Base-by-base conservation (phyloP, 2,113 vertebrate genomes). In the Pardalotus punctatus region DNA sequence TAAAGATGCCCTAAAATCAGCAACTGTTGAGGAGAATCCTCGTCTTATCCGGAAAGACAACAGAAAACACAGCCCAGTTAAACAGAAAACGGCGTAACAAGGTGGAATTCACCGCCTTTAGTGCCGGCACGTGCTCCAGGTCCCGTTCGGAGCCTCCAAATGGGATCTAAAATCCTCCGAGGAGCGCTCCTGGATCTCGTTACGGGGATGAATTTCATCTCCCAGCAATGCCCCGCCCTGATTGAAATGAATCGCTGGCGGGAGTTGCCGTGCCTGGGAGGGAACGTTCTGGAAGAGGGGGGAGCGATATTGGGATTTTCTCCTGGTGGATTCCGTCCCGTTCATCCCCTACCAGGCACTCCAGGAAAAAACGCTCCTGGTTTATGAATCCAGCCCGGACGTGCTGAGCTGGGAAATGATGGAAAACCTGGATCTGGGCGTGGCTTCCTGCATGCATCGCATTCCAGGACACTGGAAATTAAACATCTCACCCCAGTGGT, bases 171-270 rank as follows among this genome's bases (percentile, higher is more conserved):
- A 76, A 89, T 53, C 62, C 74, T 91, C 76, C 31, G 24, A 93
- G 84, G 77, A 81, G 25, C 5, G 11, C 9, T 64, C 64, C 23
- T 64, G 22, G 54, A n/a, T 74, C 77, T 90, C 72, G 66, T 84
- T 58, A 38, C 48, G 70, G 70, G 83, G 93, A 90, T 82, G 45
- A 95, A 94, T 87, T 94, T 87, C 62, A 72, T 81, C 66, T 67
- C 53, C 1, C 35, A 45, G 77, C 42, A 42, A 1, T 62, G 89
- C 48, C 86, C 86, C 14, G 3, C 57, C 54, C 77, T 78, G 93
- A 64, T 80, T 72, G 91, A 77, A 96, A 95, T 84, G 57, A 94
- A 94, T 86, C 72, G 50, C 84, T 82, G 62, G 81, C 79, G 84
- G 50, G 38, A 40, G 38, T 40, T 40, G 38, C 38, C 38, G 12